Evolutionary conservation across 1,140 invertebrate genomes (phyloP).

Genomic region (Caerostris darwini): DNA sequence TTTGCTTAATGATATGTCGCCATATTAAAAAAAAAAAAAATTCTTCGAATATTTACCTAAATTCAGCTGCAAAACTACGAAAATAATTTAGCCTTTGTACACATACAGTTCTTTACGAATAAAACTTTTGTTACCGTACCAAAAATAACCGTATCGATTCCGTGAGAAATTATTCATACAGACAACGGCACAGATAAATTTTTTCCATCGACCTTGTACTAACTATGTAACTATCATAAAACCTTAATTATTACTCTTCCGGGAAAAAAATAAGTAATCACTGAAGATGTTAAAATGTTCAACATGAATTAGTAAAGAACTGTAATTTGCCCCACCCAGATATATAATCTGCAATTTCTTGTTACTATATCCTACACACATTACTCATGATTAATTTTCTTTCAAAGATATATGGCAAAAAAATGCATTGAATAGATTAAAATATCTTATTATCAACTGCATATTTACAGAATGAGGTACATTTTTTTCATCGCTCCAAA

Average conservation of each 20-base stretch:
- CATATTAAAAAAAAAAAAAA: too few relatives aligned
- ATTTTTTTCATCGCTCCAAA: neutral
- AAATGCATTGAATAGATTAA: neutral
- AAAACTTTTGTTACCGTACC: too few relatives aligned
- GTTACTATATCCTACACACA: neutral
- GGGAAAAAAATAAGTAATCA: neutral
- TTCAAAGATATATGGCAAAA: neutral
- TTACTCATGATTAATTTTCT: neutral
- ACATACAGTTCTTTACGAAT: too few relatives aligned
- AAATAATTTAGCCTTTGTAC: too few relatives aligned
- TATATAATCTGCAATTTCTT: neutral
- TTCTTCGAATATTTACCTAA: too few relatives aligned
- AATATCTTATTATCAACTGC: neutral
- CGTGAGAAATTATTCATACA: neutral
- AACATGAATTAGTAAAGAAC: neutral
- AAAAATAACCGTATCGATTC: neutral
- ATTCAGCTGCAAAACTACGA: too few relatives aligned
- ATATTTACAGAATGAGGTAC: neutral
- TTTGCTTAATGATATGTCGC: too few relatives aligned
- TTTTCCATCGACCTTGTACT: neutral
- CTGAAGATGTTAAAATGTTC: neutral
- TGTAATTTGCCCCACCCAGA: neutral
- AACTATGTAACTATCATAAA: neutral
- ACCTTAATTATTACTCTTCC: neutral
- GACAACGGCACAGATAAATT: neutral